phyloP scores from a whole-genome alignment of 2,888 invertebrate genomes.

The Diplolepis rosae region DNA sequence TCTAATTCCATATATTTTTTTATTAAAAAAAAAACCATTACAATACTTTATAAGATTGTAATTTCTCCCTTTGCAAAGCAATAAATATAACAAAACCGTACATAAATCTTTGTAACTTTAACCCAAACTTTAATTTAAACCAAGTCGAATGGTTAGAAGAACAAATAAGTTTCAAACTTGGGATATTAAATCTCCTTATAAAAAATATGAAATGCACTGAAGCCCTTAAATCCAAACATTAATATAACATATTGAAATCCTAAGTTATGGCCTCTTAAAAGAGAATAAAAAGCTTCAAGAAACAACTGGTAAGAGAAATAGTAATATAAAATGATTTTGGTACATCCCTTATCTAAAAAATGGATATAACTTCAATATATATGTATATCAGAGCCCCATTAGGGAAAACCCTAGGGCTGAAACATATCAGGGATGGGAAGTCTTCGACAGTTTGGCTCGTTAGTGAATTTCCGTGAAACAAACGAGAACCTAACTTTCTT shows the following conservation, averaged over 20 bases:
- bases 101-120: constrained; percentile 21
- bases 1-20: no score
- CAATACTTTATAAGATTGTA: neutral
- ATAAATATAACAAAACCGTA: neutral
- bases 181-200: no score
- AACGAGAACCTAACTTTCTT: constrained; percentile 12
- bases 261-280: neutral
- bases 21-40: no score
- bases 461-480: constrained; percentile 29
- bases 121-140: constrained; percentile 11
- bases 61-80: no score
- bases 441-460: constrained; percentile 22
- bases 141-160: no score
- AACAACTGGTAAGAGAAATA: constrained; percentile 4
- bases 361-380: neutral
- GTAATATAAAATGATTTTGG: neutral
- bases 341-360: neutral
- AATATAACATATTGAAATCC: neutral
- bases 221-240: no score
- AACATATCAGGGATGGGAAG: neutral
- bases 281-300: neutral
- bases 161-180: no score
- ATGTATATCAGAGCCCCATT: constrained; percentile 16
- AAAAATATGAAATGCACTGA: no score
- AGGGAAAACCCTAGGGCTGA: neutral